Conservation (phyloP, 2,113 vertebrate genomes). For the Motacilla tschutschensis region DNA sequence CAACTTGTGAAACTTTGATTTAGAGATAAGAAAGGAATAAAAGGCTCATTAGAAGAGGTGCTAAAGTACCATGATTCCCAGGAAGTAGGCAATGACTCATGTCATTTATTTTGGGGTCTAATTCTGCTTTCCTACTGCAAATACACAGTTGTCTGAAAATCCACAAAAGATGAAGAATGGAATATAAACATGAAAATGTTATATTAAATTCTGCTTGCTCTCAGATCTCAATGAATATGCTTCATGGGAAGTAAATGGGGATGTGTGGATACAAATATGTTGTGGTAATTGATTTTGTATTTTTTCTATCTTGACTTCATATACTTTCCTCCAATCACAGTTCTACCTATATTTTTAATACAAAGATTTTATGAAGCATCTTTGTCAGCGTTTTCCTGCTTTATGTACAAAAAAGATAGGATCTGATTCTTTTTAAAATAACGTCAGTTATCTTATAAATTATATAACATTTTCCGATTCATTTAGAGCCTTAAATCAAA, state of each 20-base stretch:
- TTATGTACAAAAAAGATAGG: background rate
- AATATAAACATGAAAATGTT: background rate
- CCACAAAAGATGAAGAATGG: background rate
- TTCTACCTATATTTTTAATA: background rate
- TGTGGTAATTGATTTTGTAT: background rate
- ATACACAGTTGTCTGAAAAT: background rate
- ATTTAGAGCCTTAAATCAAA: slow-evolving; percentile 17
- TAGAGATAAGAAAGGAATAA: slow-evolving; percentile 40
- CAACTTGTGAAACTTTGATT: slow-evolving; percentile 21
- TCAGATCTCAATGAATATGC: background rate
- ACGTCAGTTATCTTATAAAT: slow-evolving; percentile 8
- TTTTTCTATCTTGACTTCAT: background rate
- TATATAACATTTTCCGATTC: slow-evolving; percentile 7
- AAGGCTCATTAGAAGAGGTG: slow-evolving; percentile 22
- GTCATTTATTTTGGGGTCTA: slow-evolving; percentile 17
- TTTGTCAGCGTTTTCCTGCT: background rate
- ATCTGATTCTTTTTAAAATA: background rate
- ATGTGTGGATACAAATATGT: background rate
- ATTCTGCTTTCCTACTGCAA: slow-evolving; percentile 1
- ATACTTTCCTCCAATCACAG: background rate
- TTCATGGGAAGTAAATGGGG: background rate
- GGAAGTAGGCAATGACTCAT: slow-evolving; percentile 22
- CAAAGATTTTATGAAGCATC: background rate
- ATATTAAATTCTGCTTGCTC: background rate
- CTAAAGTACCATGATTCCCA: slow-evolving; percentile 4